Percentiles rank a stretch among this genome's conserved stretches.
phyloP scores from a whole-genome alignment of 2,888 invertebrate species.

The Ptilodon capucinus region DNA sequence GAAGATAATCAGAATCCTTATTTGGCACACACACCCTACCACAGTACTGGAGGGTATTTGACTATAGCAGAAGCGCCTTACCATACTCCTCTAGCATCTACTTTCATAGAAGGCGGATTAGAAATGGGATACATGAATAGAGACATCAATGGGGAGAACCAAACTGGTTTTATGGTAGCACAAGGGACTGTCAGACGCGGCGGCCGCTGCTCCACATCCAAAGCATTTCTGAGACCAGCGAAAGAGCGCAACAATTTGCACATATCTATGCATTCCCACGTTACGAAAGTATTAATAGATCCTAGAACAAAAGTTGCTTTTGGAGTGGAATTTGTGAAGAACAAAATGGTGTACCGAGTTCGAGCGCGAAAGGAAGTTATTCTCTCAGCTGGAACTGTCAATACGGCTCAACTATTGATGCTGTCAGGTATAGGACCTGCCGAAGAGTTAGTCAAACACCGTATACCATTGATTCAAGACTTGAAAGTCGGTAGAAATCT shows the following conservation, averaged over 20 bases:
- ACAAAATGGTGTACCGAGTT: slow-evolving; percentile 87
- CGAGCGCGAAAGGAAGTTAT: slow-evolving; percentile 94
- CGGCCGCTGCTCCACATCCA: slow-evolving; percentile 93
- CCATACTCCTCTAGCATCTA: slow-evolving; percentile 91
- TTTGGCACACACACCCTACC: slow-evolving; percentile 89
- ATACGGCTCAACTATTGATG: slow-evolving; percentile 97
- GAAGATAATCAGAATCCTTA: slow-evolving; percentile 95
- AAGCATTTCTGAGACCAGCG: slow-evolving; percentile 92
- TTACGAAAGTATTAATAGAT: slow-evolving; percentile 88
- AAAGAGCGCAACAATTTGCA: slow-evolving; percentile 91
- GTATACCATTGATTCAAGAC: slow-evolving; percentile 91
- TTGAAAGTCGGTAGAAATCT: slow-evolving; percentile 92
- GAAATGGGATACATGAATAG: slow-evolving; percentile 93
- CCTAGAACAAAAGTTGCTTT: slow-evolving; percentile 89
- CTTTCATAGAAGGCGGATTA: slow-evolving; percentile 91
- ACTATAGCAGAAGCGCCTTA: slow-evolving; percentile 94
- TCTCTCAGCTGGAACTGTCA: slow-evolving; percentile 94
- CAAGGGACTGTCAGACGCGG: slow-evolving; percentile 91
- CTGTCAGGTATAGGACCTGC: slow-evolving; percentile 93
- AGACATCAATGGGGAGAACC: slow-evolving; percentile 93
- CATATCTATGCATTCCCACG: slow-evolving; percentile 91
- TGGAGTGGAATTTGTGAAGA: slow-evolving; percentile 91
- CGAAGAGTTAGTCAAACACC: slow-evolving; percentile 86
- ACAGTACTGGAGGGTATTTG: slow-evolving; percentile 90
- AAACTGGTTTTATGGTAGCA: slow-evolving; percentile 94